A percentile compares a stretch with the other conserved stretches of the same genome.
Evolutionary conservation across 2,888 invertebrate genomes (phyloP).

Genomic region (Troilus luridus): DNA sequence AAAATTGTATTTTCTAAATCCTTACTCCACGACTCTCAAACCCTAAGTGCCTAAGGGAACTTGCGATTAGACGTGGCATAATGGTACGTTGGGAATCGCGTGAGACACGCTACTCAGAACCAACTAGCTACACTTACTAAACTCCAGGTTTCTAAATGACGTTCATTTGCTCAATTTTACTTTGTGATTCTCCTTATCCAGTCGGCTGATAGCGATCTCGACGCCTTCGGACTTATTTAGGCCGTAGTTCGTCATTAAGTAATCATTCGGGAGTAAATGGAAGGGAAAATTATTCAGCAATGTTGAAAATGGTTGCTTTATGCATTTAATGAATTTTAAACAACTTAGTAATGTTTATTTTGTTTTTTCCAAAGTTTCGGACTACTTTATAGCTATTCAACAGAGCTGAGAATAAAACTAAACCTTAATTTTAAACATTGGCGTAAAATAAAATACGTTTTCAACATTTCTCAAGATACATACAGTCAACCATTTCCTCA

Average conservation of each 20-base stretch:
- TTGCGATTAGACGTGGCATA: slow-evolving; percentile 7
- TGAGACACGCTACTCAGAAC: background rate
- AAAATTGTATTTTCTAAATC: background rate
- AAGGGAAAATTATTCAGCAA: background rate
- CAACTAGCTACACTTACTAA: background rate
- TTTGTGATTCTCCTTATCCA: background rate
- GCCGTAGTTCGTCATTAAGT: background rate
- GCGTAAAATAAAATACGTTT: no score
- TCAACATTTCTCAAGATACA: no score
- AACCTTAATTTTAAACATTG: no score
- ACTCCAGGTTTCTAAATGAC: background rate
- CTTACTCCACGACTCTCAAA: background rate
- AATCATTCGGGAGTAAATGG: background rate
- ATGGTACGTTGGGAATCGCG: background rate
- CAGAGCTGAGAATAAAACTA: no score
- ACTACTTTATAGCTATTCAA: no score
- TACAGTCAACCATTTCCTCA: no score
- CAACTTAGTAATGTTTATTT: no score
- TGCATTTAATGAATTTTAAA: no score
- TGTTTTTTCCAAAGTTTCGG: no score
- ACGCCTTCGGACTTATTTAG: background rate
- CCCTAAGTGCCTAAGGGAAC: background rate
- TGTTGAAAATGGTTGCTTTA: no score
- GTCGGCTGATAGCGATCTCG: background rate
- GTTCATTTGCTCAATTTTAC: slow-evolving; percentile 12